A percentile compares a stretch with the other conserved stretches of the same genome.
These are phyloP conservation scores for Dyspetes luteomarginatus DNA, from an alignment of 2,888 invertebrate genomes.

Conservation along the genomic window DNA sequence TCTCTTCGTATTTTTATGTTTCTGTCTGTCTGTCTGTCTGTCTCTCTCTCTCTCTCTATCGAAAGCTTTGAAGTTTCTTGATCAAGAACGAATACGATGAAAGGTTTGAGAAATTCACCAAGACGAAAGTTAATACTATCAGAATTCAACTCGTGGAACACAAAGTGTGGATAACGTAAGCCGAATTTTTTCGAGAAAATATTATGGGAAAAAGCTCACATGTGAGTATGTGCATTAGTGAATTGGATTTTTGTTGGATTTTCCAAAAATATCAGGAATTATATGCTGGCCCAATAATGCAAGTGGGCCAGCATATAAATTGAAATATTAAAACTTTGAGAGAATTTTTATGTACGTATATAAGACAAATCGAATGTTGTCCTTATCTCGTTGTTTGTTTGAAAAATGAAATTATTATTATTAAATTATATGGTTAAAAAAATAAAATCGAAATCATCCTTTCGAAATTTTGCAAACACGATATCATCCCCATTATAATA, in stretches of 20 bases:
- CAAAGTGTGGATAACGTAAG: no score
- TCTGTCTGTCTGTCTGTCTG: constrained; percentile 1
- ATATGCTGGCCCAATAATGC: no score
- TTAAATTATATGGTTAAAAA: constrained; percentile 35
- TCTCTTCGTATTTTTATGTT: neutral
- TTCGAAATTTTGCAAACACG: no score
- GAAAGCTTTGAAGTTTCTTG: constrained; percentile 5
- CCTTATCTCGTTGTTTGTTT: no score
- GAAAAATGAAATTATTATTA: constrained; percentile 35
- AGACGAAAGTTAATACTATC: neutral
- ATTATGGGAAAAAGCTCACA: neutral
- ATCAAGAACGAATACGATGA: neutral
- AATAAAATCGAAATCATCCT: no score
- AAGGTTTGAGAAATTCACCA: constrained; percentile 31
- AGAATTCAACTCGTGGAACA: neutral
- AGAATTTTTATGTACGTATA: no score
- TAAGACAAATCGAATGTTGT: no score
- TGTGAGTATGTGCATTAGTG: neutral
- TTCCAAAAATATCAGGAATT: neutral
- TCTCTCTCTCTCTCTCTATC: constrained; percentile 2
- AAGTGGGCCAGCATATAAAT: no score
- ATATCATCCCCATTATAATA: no score
- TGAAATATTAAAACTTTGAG: no score
- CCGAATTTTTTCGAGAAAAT: no score
- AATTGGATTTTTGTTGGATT: neutral